Evolutionary conservation across 2,113 vertebrate species (phyloP).

Genomic region (Datnioides undecimradiatus): DNA sequence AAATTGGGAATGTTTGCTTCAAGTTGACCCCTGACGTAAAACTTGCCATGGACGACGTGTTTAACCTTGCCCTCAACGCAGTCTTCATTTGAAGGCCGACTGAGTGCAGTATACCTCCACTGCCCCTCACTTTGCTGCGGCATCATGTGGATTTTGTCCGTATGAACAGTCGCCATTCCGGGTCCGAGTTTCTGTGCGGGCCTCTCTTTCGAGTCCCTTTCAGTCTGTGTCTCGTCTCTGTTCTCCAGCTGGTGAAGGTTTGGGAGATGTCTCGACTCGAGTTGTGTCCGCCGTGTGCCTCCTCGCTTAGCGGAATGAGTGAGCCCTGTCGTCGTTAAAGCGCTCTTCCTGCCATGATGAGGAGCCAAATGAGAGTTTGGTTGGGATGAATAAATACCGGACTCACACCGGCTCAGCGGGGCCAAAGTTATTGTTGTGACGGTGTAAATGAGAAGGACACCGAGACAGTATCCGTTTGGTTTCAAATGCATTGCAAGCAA

Average conservation of each 20-base stretch:
- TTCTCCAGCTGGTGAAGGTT: background rate
- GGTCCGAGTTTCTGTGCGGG: background rate
- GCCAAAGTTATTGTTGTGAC: constrained; percentile 17
- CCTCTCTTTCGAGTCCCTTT: background rate
- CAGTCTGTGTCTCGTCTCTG: background rate
- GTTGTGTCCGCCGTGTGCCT: background rate
- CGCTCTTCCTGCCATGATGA: background rate
- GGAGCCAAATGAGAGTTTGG: background rate
- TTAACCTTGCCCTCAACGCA: constrained; percentile 33
- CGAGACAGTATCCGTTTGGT: constrained; percentile 2
- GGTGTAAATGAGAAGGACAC: constrained; percentile 46
- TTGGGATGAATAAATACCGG: background rate
- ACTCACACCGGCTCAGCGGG: constrained; percentile 12
- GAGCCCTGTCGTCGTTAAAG: background rate
- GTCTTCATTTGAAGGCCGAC: background rate
- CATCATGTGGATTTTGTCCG: fast-evolving
- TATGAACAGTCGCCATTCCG: background rate
- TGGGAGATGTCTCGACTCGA: background rate
- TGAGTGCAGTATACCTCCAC: fast-evolving
- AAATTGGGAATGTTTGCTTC: background rate
- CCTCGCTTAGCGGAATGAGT: fast-evolving
- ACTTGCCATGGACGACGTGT: constrained; percentile 19
- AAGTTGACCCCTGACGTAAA: constrained; percentile 46
- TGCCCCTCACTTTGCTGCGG: background rate
- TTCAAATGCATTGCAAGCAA: constrained; percentile 58